Percentiles rank a stretch among this genome's conserved stretches.
phyloP scores from a whole-genome alignment of 2,113 vertebrate species.

The Ornithorhynchus anatinus region DNA sequence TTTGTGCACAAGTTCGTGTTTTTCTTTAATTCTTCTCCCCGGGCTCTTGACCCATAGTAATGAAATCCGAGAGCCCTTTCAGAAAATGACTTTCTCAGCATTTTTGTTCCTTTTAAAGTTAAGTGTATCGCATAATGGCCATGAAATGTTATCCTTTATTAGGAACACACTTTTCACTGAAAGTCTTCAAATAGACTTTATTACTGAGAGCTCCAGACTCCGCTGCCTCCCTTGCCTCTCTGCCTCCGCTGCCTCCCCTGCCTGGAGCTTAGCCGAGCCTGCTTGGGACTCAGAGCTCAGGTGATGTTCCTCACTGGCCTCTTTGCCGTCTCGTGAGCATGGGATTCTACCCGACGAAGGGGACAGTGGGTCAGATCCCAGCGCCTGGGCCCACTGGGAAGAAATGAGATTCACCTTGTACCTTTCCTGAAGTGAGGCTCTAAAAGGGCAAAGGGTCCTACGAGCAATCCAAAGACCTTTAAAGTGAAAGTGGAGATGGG shows the following conservation, averaged over 20 bases:
- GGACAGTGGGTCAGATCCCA: no score
- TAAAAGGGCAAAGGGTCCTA: no score
- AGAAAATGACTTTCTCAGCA: conserved; percentile 77
- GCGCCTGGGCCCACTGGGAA: no score
- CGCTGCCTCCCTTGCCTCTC: conserved; percentile 52
- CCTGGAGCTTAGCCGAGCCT: conserved; percentile 40
- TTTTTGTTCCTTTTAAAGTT: conserved; percentile 77
- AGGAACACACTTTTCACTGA: conserved; percentile 75
- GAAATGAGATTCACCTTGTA: no score
- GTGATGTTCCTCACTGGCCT: not conserved
- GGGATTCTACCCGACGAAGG: no score
- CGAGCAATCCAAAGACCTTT: no score
- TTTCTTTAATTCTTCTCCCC: conserved; percentile 77
- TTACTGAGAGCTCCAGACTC: conserved; percentile 58
- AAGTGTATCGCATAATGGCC: conserved; percentile 75
- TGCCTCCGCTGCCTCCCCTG: conserved; percentile 19
- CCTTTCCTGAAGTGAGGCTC: no score
- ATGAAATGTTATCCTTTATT: conserved; percentile 78
- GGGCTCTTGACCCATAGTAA: conserved; percentile 75
- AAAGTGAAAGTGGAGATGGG: no score
- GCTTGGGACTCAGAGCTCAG: not conserved
- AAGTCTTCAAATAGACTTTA: conserved; percentile 69
- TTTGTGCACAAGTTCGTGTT: conserved; percentile 78
- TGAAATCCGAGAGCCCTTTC: conserved; percentile 74
- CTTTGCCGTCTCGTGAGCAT: no score